Conservation (phyloP, 92 coral and sea anemone genomes). For the Siderastrea siderea region DNA sequence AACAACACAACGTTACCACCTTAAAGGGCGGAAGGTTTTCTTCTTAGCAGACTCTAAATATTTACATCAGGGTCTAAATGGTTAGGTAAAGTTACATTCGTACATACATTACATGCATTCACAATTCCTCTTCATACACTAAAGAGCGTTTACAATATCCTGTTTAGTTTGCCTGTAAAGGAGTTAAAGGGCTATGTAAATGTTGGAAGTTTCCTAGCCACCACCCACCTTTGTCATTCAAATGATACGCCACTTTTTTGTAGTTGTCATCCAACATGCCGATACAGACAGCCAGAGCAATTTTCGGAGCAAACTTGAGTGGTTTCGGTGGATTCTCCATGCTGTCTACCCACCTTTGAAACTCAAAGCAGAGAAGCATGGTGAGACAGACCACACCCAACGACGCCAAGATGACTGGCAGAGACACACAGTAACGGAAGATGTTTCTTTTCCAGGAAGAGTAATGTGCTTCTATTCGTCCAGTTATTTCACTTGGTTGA, state of each 20-base stretch:
- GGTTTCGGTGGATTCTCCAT: conserved; percentile 99
- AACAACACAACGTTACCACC: neutral
- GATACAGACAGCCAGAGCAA: conserved; percentile 96
- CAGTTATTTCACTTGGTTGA: conserved; percentile 93
- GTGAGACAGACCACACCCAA: conserved; percentile 86
- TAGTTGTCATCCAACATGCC: conserved; percentile 98
- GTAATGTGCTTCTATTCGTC: conserved; percentile 93
- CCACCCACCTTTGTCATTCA: conserved; percentile 92
- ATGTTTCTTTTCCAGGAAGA: conserved; percentile 96
- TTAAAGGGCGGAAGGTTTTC: neutral
- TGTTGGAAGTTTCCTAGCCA: too few relatives aligned
- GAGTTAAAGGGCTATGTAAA: too few relatives aligned
- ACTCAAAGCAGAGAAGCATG: conserved; percentile 95
- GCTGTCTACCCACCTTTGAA: conserved; percentile 95
- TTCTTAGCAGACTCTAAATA: neutral
- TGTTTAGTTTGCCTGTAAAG: neutral
- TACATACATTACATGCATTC: too few relatives aligned
- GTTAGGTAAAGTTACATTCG: too few relatives aligned
- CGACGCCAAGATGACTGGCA: conserved; percentile 88
- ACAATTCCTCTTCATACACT: too few relatives aligned
- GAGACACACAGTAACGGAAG: conserved; percentile 98
- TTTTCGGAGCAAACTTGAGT: conserved; percentile 96
- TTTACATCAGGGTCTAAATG: too few relatives aligned
- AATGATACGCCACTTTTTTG: conserved; percentile 93
- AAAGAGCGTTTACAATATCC: neutral